Evolutionary conservation across 37 sponge, comb jelly and placozoan genomes (phyloP).

Genomic region (Halichondria panicea): DNA sequence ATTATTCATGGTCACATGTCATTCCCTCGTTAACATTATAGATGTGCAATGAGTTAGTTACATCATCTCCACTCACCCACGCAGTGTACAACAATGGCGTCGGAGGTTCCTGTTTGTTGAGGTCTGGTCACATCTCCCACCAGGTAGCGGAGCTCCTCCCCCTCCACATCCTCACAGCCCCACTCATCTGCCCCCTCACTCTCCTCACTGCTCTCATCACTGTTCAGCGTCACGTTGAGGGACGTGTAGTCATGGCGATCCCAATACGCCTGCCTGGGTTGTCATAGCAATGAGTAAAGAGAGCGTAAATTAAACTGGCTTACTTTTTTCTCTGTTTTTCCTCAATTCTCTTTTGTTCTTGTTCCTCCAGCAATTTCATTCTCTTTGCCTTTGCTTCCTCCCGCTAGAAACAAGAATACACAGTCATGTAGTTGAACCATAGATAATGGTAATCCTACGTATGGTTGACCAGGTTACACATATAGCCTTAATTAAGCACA

Average conservation of each 20-base stretch:
- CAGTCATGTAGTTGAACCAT: too few species aligned
- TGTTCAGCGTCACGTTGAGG: slow-evolving; percentile 47
- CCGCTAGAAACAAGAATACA: slow-evolving; percentile 30
- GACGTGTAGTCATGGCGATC: slow-evolving; percentile 56
- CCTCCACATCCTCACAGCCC: slow-evolving; percentile 37
- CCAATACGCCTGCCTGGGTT: slow-evolving; percentile 60
- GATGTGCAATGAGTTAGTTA: too few species aligned
- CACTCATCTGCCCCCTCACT: slow-evolving; percentile 25
- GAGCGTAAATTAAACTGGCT: background rate
- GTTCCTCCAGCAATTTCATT: slow-evolving; percentile 62
- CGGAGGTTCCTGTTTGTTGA: slow-evolving; percentile 38
- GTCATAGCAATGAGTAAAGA: background rate
- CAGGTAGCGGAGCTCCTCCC: slow-evolving; percentile 46
- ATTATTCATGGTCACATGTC: background rate
- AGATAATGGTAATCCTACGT: too few species aligned
- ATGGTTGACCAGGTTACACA: too few species aligned
- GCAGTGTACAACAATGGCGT: slow-evolving; percentile 82
- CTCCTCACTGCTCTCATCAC: slow-evolving; percentile 7
- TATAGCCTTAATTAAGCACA: too few species aligned
- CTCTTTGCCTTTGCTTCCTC: slow-evolving; percentile 62
- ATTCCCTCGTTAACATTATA: background rate
- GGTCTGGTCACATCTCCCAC: slow-evolving; percentile 86
- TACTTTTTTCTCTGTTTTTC: slow-evolving; percentile 53
- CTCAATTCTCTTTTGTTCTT: slow-evolving; percentile 56
- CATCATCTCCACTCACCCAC: slow-evolving; percentile 58